Percentiles rank a stretch among this genome's conserved stretches.
Evolutionary conservation across 2,888 invertebrate genomes (phyloP).

Genomic region (Campoplex nolae): DNA sequence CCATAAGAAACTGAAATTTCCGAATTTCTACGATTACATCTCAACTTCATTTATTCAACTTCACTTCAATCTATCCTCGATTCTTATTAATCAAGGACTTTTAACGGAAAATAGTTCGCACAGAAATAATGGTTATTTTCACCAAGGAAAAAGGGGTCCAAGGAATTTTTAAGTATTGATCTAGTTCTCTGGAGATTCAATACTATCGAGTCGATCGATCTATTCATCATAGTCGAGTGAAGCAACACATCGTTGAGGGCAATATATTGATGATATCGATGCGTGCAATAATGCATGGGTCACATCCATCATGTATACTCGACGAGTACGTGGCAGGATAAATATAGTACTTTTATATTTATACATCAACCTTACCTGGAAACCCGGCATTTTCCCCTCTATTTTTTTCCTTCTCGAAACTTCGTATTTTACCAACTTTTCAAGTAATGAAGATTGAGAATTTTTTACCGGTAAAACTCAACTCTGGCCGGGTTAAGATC

Average conservation of each 20-base stretch:
- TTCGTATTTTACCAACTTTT: not conserved
- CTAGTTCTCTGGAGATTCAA: slow-evolving; percentile 40
- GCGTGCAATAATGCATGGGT: slow-evolving; percentile 71
- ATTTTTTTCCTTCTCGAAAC: not conserved
- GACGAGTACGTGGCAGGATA: slow-evolving; percentile 63
- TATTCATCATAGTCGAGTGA: slow-evolving; percentile 50
- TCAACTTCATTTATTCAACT: not conserved
- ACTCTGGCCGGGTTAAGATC: not conserved
- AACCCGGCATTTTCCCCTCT: not conserved
- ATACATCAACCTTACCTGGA: slow-evolving; percentile 23
- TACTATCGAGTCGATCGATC: slow-evolving; percentile 45
- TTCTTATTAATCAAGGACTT: not conserved
- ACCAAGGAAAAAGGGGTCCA: not conserved
- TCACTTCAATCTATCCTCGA: not conserved
- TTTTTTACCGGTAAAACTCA: not conserved
- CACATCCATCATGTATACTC: slow-evolving; percentile 76
- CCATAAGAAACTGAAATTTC: not conserved
- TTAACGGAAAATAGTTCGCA: not conserved
- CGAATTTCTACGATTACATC: not conserved
- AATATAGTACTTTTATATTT: slow-evolving; percentile 41
- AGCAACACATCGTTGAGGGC: slow-evolving; percentile 44
- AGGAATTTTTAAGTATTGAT: slow-evolving; percentile 21
- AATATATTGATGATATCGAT: slow-evolving; percentile 72
- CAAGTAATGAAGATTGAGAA: not conserved
- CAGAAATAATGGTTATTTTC: not conserved